Base-by-base conservation (phyloP, 2,797 vertebrate genomes). In the Phylloscopus collybita region DNA sequence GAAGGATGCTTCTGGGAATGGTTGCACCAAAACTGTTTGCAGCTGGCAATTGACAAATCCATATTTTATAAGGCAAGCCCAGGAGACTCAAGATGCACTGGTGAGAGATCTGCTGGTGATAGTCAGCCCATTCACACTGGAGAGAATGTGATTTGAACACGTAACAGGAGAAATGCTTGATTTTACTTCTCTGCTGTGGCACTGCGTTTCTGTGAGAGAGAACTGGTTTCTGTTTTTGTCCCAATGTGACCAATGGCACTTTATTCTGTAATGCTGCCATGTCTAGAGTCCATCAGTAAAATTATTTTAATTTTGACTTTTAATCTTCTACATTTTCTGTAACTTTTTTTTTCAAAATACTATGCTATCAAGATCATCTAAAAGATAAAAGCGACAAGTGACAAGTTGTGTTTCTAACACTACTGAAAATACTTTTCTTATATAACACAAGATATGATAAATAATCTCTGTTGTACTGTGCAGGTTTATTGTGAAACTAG, bases 81-180 rank as follows among this genome's bases (percentile, higher is more conserved):
- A 59, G 60, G 51, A 69, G 32, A 27, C 22, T 54, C 21, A 47
- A 42, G 54, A n/a, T 36, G 4, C 5, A 4, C 2, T 29, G 47
- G 16, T 60, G 7, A 47, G 21, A 44, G 9, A 12, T 8, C 13
- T 34, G 14, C 18, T 69, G 36, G 7, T 13, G 11, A 13, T 6
- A 80, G 20, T 29, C 29, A 65, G 2, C 18, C 9, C 1, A 2
- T 44, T 73, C 44, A 40, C 3, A 2, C 0, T 27, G 18, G 9
- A 25, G 15, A 56, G 3, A 18, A 9, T 13, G 7, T 54, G n/a
- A 47, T 71, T 34, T n/a, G 5, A 67, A 38, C 13, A 38, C 1
- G 5, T 29, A 42, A 17, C 11, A 51, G 34, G 6, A 83, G 20
- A 81, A 93, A 61, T 5, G 3, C 12, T 44, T 67, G 9, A 7